A percentile compares a stretch with the other conserved stretches of the same genome.
Evolutionary conservation across 1,140 invertebrate genomes (phyloP).

Genomic region (Spodoptera frugiperda): DNA sequence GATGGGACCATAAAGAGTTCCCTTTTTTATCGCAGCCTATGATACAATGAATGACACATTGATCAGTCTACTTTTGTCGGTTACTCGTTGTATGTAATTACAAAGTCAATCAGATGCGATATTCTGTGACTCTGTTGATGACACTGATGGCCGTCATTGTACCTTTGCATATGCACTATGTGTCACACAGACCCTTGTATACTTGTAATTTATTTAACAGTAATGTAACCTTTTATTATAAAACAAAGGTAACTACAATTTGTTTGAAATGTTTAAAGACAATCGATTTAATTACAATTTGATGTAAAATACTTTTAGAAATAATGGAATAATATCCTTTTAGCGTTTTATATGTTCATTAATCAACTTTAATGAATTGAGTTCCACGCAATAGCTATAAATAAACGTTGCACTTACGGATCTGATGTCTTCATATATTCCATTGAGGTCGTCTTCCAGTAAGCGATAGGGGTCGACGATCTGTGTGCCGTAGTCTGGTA

Average conservation of each 20-base stretch:
- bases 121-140: background rate
- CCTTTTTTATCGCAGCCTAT: slow-evolving; percentile 39
- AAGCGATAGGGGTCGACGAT: slow-evolving; percentile 93
- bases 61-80: slow-evolving; percentile 5
- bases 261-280: too few relatives aligned
- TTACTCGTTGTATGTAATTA: slow-evolving; percentile 11
- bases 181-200: background rate
- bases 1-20: slow-evolving; percentile 52
- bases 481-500: slow-evolving; percentile 90
- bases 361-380: background rate
- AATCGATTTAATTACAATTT: background rate
- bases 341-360: background rate
- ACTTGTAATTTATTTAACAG: background rate
- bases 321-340: too few relatives aligned
- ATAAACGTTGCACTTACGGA: slow-evolving; percentile 87
- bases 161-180: background rate
- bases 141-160: background rate
- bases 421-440: slow-evolving; percentile 93
- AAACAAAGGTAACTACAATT: too few relatives aligned
- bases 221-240: background rate
- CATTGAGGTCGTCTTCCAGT: slow-evolving; percentile 93
- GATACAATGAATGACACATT: slow-evolving; percentile 41
- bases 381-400: slow-evolving; percentile 11
- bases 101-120: slow-evolving; percentile 20
- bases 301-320: background rate